Evolutionary conservation across 2,797 vertebrate species (phyloP).

Genomic region (Coilia nasus): DNA sequence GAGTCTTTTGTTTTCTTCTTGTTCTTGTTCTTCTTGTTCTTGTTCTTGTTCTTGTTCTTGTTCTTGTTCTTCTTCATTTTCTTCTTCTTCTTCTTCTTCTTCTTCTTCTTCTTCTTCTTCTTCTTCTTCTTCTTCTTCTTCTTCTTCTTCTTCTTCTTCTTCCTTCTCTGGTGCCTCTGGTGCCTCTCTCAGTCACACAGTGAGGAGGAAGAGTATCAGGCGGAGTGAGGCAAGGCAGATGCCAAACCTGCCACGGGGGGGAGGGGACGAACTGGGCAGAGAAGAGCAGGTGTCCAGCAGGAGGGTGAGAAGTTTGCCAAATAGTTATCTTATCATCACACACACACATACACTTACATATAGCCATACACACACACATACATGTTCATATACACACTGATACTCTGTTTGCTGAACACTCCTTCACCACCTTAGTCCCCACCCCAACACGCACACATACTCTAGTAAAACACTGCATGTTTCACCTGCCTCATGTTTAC

Average conservation of each 20-base stretch:
- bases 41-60: neutral
- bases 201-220: slow-evolving; percentile 91
- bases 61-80: neutral
- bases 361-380: neutral
- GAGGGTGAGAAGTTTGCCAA: slow-evolving; percentile 73
- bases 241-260: slow-evolving; percentile 86
- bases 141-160: neutral
- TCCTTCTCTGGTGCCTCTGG: slow-evolving; percentile 33
- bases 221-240: slow-evolving; percentile 88
- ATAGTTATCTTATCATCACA: neutral
- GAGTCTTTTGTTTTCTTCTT: neutral
- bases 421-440: too few relatives aligned
- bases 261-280: slow-evolving; percentile 80
- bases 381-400: neutral
- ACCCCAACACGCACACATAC: neutral
- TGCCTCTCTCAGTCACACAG: slow-evolving; percentile 82
- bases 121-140: neutral
- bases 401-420: too few relatives aligned
- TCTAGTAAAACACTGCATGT: neutral
- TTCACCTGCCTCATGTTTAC: neutral
- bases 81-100: slow-evolving; percentile 37
- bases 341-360: neutral
- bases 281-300: slow-evolving; percentile 93
- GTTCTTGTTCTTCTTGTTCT: neutral
- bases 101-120: neutral